A percentile compares a stretch with the other conserved stretches of the same genome.
phyloP scores from a whole-genome alignment of 2,797 vertebrate species.

The Buphagus erythrorhynchus region DNA sequence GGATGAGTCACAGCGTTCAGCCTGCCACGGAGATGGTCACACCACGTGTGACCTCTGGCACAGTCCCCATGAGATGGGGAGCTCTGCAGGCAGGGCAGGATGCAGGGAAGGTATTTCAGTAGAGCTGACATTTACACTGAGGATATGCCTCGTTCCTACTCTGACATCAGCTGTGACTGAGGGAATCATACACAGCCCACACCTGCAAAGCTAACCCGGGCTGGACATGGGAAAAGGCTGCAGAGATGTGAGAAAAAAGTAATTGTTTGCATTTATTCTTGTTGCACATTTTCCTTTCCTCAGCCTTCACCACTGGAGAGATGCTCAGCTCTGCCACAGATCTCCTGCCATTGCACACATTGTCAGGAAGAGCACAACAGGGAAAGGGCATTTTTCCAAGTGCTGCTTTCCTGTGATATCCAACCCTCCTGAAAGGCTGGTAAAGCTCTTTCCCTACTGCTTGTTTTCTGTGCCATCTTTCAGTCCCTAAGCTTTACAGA shows the following conservation, averaged over 20 bases:
- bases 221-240: background rate
- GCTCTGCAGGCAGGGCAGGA: background rate
- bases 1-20: rapidly evolving
- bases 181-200: background rate
- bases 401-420: background rate
- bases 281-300: background rate
- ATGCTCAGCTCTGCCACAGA: background rate
- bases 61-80: rapidly evolving
- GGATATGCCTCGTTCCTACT: background rate
- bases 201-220: background rate
- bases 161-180: rapidly evolving
- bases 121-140: background rate
- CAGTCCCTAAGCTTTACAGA: background rate
- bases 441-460: background rate
- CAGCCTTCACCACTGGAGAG: background rate
- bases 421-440: background rate
- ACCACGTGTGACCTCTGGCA: rapidly evolving
- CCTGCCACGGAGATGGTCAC: rapidly evolving
- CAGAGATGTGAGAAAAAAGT: background rate
- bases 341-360: rapidly evolving
- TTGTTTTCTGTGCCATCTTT: background rate
- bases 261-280: background rate
- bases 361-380: background rate
- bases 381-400: background rate
- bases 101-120: background rate